These are phyloP conservation scores for Pantherophis vulpinus DNA, from an alignment of 2,797 vertebrate genomes.

Conservation along the genomic window DNA sequence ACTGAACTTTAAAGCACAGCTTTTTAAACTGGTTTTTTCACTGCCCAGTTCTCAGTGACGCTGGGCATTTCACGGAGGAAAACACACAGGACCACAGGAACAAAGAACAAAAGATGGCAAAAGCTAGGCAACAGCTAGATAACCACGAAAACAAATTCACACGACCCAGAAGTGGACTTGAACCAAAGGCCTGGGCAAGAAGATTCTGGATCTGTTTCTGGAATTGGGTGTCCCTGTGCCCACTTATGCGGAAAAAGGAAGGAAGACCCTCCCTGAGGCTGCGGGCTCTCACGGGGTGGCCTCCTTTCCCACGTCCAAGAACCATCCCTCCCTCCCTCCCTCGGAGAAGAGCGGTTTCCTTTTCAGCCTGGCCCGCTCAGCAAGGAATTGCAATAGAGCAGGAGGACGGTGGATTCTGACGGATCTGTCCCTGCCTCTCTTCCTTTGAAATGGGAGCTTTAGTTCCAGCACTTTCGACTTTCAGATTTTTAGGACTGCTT, in stretches of 20 bases:
- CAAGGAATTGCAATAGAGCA: background rate
- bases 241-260: background rate
- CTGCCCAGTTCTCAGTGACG: background rate
- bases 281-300: background rate
- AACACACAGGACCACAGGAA: background rate
- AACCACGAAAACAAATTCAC: too few species aligned
- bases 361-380: background rate
- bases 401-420: background rate
- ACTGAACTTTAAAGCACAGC: background rate
- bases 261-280: rapidly evolving
- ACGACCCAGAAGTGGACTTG: background rate
- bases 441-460: background rate
- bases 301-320: background rate
- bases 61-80: background rate
- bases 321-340: background rate
- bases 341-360: too few species aligned
- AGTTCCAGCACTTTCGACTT: background rate
- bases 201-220: background rate
- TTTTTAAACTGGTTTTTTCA: background rate
- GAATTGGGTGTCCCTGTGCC: background rate
- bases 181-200: background rate
- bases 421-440: background rate
- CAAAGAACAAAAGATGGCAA: background rate
- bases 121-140: background rate
- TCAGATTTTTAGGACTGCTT: too few species aligned